phyloP scores from a whole-genome alignment of 1,140 invertebrate species.

The Drosophila aff. region DNA sequence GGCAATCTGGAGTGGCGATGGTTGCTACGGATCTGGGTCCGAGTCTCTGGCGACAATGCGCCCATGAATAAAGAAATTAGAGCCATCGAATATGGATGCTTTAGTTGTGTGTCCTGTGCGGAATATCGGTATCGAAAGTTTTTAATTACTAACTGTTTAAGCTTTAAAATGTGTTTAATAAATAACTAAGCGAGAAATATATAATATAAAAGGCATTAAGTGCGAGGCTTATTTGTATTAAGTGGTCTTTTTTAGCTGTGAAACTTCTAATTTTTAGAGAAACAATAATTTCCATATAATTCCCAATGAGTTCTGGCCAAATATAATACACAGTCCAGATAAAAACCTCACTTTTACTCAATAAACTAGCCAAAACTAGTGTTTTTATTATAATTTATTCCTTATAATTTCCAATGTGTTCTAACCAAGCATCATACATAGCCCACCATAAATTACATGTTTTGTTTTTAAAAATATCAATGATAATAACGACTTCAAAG shows the following conservation, averaged over 20 bases:
- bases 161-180: neutral
- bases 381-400: no score
- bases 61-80: conserved; percentile 80
- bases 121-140: conserved; percentile 37
- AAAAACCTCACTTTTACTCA: neutral
- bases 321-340: no score
- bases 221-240: no score
- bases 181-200: neutral
- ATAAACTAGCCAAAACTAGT: no score
- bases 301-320: neutral
- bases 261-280: neutral
- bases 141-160: neutral
- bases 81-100: conserved; percentile 52
- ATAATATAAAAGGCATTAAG: no score
- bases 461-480: neutral
- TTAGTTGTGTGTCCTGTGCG: neutral
- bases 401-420: neutral
- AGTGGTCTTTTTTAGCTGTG: neutral
- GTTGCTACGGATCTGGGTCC: neutral
- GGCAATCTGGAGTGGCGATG: conserved; percentile 5
- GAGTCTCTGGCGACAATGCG: conserved; percentile 8
- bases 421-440: neutral
- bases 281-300: neutral
- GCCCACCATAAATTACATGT: neutral
- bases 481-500: neutral